Percentiles rank a stretch among this genome's conserved stretches.
Conservation (phyloP, 2,113 vertebrate genomes). For the Notothenia rossii region DNA sequence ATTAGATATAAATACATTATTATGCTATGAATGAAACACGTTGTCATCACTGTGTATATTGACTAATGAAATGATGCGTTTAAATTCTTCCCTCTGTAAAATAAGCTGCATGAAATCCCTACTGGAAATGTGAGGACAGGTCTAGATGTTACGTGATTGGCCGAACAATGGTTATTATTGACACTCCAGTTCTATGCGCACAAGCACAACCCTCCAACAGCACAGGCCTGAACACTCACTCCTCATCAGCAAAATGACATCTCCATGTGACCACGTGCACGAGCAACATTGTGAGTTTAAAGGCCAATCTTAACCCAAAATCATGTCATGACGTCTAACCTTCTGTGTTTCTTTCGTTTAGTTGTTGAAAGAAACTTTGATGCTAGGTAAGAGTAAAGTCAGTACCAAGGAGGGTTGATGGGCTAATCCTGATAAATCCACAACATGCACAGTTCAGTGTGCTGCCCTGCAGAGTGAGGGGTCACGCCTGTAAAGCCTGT, state of each 20-base stretch:
- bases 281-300: not conserved
- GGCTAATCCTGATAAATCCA: not conserved
- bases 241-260: conserved; percentile 15
- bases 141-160: conserved; percentile 23
- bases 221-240: not conserved
- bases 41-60: conserved; percentile 17
- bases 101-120: conserved; percentile 41
- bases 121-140: conserved; percentile 27
- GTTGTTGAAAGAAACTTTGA: not conserved
- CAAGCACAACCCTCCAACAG: conserved; percentile 24
- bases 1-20: conserved; percentile 43
- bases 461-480: conserved; percentile 22
- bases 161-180: conserved; percentile 5
- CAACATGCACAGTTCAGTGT: not conserved
- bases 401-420: not conserved
- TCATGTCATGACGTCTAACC: not conserved
- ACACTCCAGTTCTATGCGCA: conserved; percentile 12
- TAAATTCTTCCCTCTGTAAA: not conserved
- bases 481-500: not conserved
- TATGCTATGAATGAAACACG: conserved; percentile 25
- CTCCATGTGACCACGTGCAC: not conserved
- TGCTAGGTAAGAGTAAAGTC: not conserved
- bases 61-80: conserved; percentile 9
- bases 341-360: not conserved
- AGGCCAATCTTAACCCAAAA: not conserved